These are phyloP conservation scores for Glaucomys volans DNA, from an alignment of 2,113 vertebrate genomes.

Conservation along the genomic window DNA sequence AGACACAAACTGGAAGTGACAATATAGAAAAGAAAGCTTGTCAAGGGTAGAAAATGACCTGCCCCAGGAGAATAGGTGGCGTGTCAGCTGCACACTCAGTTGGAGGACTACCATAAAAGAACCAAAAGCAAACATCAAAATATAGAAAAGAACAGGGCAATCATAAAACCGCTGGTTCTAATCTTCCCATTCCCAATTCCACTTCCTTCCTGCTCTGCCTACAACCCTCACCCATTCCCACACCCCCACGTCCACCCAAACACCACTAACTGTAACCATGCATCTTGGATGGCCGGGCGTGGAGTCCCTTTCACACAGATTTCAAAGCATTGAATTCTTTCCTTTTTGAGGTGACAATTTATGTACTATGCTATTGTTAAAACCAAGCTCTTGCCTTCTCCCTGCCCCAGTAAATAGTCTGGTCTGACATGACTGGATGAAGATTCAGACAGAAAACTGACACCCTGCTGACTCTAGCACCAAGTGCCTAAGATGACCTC, in stretches of 20 bases:
- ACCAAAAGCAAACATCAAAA: not conserved
- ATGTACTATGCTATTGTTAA: not conserved
- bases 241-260: not conserved
- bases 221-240: not conserved
- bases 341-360: not conserved
- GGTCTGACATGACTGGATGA: not conserved
- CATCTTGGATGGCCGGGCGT: not conserved
- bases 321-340: not conserved
- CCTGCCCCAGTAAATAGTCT: not conserved
- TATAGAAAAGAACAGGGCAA: not conserved
- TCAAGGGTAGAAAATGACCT: not conserved
- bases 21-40: not conserved
- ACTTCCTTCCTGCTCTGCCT: not conserved
- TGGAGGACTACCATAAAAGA: not conserved
- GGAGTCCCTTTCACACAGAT: not conserved
- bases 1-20: constrained; percentile 54
- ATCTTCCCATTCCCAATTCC: not conserved
- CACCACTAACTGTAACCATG: not conserved
- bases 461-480: not conserved
- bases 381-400: not conserved
- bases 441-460: not conserved
- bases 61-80: not conserved
- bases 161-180: not conserved
- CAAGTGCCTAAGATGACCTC: not conserved
- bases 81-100: not conserved